Conservation (phyloP, 2,888 invertebrate genomes). For the Noctua fimbriata region DNA sequence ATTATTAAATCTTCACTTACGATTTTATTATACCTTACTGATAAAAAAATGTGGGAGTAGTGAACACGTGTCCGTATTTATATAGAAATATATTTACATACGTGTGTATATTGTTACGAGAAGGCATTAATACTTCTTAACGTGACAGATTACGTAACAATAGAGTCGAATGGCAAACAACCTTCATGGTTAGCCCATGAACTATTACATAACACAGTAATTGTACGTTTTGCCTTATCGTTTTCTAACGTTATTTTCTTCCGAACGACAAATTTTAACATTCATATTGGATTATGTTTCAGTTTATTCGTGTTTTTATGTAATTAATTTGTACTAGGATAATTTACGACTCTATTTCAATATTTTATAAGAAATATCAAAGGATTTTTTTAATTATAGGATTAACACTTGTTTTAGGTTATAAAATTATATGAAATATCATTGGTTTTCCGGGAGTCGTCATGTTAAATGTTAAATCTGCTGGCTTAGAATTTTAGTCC, state of each 20-base stretch:
- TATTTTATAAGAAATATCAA: not conserved
- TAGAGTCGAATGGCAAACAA: slow-evolving; percentile 65
- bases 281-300: slow-evolving; percentile 24
- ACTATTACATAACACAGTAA: slow-evolving; percentile 71
- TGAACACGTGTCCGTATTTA: slow-evolving; percentile 26
- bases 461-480: not conserved
- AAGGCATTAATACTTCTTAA: slow-evolving; percentile 64
- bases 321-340: not conserved
- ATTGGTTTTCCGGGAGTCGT: not conserved
- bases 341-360: slow-evolving; percentile 8
- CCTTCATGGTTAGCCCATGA: slow-evolving; percentile 70
- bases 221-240: slow-evolving; percentile 64
- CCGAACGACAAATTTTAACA: slow-evolving; percentile 33
- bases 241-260: slow-evolving; percentile 55
- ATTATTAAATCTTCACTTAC: not conserved
- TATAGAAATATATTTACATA: slow-evolving; percentile 26
- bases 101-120: slow-evolving; percentile 47
- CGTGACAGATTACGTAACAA: slow-evolving; percentile 72
- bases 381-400: not conserved
- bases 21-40: not conserved
- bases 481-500: not conserved
- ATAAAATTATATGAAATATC: not conserved
- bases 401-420: not conserved
- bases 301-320: slow-evolving; percentile 14
- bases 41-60: slow-evolving; percentile 28